Evolutionary conservation across 2,797 vertebrate genomes (phyloP), one percentile per base, ranked within the genome.

Genomic region (Forpus xanthops): DNA sequence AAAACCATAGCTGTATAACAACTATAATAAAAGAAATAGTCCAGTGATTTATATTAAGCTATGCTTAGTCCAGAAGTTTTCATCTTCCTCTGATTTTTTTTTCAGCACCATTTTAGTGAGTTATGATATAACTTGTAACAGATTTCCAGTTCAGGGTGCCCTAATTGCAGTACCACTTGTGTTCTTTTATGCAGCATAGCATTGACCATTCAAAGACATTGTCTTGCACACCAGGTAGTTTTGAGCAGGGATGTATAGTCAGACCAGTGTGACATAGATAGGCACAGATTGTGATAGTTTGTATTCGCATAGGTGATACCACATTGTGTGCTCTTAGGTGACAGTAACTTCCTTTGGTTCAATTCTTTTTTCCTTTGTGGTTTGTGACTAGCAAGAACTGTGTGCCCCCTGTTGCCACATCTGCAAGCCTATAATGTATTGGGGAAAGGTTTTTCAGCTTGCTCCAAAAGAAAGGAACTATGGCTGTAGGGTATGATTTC

Each of bases 231-330:
- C 2, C 7, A 4, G 35, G 39, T 28, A 7, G 24, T 44, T 81
- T 28, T 45, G 52, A 58, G 42, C 10, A 71, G 68, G 37, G 49
- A 9, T 23, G 2, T 8, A 2, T 31, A 45, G 45, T 41, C 83
- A 33, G 58, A 21, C 6, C 19, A 3, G 30, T 9, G 66, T 8
- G 9, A 3, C 0, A 2, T 3, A 49, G 52, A 13, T 49, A 39
- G 52, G 30, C 3, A 1, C 65, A 17, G 66, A 1, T 14, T 31
- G 56, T 56, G 85, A 14, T 17, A 3, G 15, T 49, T 78, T 61
- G 1, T 28, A 3, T 61, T 72, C 1, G 0, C 31, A 1, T 1
- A 8, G 62, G 35, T 47, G 25, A 3, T 18, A 12, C 39, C 41
- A 3, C 0, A 0, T 61, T 5, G 1, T 5, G 37, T 44, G 61